Conservation (phyloP, 2,113 vertebrate genomes). For the Piprites chloris region DNA sequence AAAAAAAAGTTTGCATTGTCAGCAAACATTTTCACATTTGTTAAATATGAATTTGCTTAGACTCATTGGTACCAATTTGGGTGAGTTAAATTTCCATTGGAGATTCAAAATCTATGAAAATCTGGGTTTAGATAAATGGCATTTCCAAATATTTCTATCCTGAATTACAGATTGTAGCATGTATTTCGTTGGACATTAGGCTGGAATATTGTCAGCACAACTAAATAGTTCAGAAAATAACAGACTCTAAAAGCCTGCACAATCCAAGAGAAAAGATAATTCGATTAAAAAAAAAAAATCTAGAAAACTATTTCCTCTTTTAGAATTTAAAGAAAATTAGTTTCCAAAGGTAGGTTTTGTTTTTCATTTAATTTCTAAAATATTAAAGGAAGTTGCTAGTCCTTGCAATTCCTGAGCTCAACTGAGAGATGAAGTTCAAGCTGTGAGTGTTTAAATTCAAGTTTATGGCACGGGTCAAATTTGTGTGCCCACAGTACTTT, state of each 20-base stretch:
- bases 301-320: neutral
- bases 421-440: neutral
- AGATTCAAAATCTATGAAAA: neutral
- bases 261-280: neutral
- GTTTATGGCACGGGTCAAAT: neutral
- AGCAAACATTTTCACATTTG: neutral
- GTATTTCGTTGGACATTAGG: neutral
- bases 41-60: neutral
- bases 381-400: neutral
- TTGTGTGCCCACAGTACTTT: neutral
- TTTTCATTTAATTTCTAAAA: neutral
- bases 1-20: neutral
- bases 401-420: neutral
- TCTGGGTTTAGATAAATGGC: neutral
- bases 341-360: neutral
- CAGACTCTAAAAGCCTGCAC: neutral
- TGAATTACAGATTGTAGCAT: neutral
- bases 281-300: neutral
- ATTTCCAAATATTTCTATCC: neutral
- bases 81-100: neutral
- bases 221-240: neutral
- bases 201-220: neutral
- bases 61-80: neutral
- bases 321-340: neutral
- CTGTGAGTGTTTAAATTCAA: neutral